Base-by-base conservation (phyloP, 2,113 vertebrate genomes). In the Gadus macrocephalus region DNA sequence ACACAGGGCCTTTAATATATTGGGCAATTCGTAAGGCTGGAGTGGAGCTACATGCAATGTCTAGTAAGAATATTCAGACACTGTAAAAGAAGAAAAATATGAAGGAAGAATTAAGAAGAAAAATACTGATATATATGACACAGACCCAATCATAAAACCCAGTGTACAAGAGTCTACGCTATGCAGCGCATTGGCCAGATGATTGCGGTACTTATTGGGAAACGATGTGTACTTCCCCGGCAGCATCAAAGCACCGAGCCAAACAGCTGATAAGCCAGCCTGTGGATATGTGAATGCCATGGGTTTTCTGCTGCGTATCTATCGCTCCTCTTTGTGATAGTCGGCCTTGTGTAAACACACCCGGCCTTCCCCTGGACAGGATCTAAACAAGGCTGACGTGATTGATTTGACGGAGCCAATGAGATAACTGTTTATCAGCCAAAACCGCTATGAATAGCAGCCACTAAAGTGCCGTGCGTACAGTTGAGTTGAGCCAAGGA, bases 351-450 rank as follows among this genome's bases (percentile, higher is more conserved):
- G 87, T 88, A 87, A 88, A 84, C 87, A 86, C 81, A 81, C 85
- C 68, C 78, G 83, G 70, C 68, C 78, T 84, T 81, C 55, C 69
- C 76, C 64, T 74, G 65, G 83, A 81, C 86, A 67, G 80, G 80
- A 83, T 90, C 87, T 89, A 90, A 91, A 91, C 88, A 91, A 81
- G 84, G 78, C 81, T 82, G 86, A 85, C 88, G 85, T 90, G 89
- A 91, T 83, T 88, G 87, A 91, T 91, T 88, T 87, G 83, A 81
- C 87, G 80, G 76, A 82, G 85, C 76, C 78, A 83, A 66, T 76
- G 83, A 89, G 86, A 91, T 87, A 91, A 89, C 88, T 86, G 85
- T 87, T 90, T 89, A 85, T 87, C 70, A 59, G 86, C 84, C 79
- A 79, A 72, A 85, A 76, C 65, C 63, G 71, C 85, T 84, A 79